A percentile compares a stretch with the other conserved stretches of the same genome.
phyloP scores from a whole-genome alignment of 2,797 vertebrate genomes.

The Falco biarmicus region DNA sequence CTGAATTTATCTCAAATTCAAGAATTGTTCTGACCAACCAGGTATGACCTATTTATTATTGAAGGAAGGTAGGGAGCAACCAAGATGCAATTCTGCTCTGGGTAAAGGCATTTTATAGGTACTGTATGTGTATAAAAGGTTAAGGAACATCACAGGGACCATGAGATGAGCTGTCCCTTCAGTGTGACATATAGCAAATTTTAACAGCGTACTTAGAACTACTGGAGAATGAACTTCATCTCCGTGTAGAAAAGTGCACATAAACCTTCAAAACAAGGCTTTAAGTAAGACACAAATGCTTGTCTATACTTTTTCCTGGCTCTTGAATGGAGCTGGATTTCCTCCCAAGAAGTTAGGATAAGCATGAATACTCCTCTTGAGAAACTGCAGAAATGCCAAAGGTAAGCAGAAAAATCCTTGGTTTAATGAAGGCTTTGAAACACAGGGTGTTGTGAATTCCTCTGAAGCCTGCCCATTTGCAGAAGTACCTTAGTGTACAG shows the following conservation, averaged over 20 bases:
- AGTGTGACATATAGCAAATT: conserved; percentile 22
- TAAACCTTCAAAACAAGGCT: conserved; percentile 51
- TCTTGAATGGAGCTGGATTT: not conserved
- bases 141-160: not conserved
- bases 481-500: not conserved
- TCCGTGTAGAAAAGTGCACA: conserved; percentile 8
- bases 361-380: not conserved
- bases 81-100: not conserved
- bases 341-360: not conserved
- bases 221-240: conserved; percentile 37
- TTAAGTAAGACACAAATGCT: conserved; percentile 16
- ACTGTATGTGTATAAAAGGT: not conserved
- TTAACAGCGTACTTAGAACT: conserved; percentile 20
- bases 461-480: not conserved
- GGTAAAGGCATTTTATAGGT: not conserved
- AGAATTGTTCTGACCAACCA: not conserved
- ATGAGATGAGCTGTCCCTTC: conserved; percentile 26
- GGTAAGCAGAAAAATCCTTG: not conserved
- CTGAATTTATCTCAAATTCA: conserved; percentile 1
- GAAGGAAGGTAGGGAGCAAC: not conserved
- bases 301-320: not conserved
- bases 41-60: not conserved
- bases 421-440: not conserved
- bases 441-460: not conserved
- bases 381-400: not conserved